Base-by-base conservation (phyloP, 2,797 vertebrate genomes). In the Sebastes hubbsi region DNA sequence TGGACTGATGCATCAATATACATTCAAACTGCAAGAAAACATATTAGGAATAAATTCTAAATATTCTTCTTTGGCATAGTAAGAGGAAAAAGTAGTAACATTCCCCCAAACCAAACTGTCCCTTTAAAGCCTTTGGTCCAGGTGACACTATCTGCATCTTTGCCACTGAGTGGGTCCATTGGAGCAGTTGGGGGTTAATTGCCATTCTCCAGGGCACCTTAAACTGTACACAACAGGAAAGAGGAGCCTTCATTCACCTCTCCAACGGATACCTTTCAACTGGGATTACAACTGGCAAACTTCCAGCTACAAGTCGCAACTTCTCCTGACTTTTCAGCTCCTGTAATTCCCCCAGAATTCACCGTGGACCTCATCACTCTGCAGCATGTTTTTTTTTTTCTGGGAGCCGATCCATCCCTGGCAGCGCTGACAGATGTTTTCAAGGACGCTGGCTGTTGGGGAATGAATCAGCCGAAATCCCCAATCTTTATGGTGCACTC, bases 401-500 rank as follows among this genome's bases (percentile, higher is more conserved):
- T 25, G 24, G 72, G 49, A 82, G 71, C 61, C 12, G 22, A 67
- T 83, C 67, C 70, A 64, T 76, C 71, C 54, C 62, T 56, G 55
- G 56, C 75, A 72, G 30, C 13, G 3, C 69, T 70, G 66, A 79
- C 24, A 78, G 58, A 82, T 85, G 84, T 79, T 88, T 85, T 84
- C 74, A 87, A 78, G 66, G 82, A 78, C 80, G 69, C 16, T 60
- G 46, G 62, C 64, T 67, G 66, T 54, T 80, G 62, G 34, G 62
- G 42, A 82, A 80, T 83, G 80, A 87, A 88, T 83, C 73, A 84
- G 63, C 66, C 67, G 75, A 81, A 83, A 79, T 77, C 68, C 68
- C 42, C 64, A 71, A 74, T 83, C 60, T 69, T 80, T 71, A 79
- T 64, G 74, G 59, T 12, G 30, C 65, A 25, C 72, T 77, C 62